A percentile compares a stretch with the other conserved stretches of the same genome.
Evolutionary conservation across 2,797 vertebrate species (phyloP).

Genomic region (Chromobotia macracanthus): DNA sequence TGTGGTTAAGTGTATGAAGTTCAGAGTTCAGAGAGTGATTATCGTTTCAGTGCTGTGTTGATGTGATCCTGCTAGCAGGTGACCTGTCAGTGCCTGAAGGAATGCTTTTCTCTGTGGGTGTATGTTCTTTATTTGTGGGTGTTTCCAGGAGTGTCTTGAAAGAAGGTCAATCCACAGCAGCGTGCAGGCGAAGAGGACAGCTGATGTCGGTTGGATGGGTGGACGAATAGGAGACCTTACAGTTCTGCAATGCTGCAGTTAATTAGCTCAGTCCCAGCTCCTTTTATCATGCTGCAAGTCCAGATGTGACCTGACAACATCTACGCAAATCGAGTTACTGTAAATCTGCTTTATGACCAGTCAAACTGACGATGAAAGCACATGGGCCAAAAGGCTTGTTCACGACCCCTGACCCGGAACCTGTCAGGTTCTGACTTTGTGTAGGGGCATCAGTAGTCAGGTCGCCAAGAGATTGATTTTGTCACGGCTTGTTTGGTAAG

Average conservation of each 20-base stretch:
- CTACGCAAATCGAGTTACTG: constrained; percentile 60
- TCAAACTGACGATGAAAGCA: constrained; percentile 53
- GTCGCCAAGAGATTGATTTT: constrained; percentile 26
- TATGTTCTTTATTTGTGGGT: constrained; percentile 25
- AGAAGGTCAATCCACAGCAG: constrained; percentile 26
- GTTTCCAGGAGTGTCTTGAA: constrained; percentile 8
- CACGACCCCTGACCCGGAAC: constrained; percentile 27
- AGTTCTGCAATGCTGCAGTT: constrained; percentile 33
- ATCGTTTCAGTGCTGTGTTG: constrained; percentile 36
- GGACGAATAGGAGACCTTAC: constrained; percentile 16
- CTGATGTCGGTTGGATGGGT: constrained; percentile 22
- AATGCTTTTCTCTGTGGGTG: constrained; percentile 15
- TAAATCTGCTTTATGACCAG: constrained; percentile 65
- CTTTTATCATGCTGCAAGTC: constrained; percentile 51
- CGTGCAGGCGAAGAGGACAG: constrained; percentile 20
- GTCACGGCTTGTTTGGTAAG: constrained; percentile 37
- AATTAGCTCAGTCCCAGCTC: constrained; percentile 33
- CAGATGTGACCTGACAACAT: constrained; percentile 69
- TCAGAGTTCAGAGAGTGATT: constrained; percentile 53
- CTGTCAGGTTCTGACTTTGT: constrained; percentile 21
- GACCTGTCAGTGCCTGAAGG: constrained; percentile 53
- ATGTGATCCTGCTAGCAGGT: constrained; percentile 47
- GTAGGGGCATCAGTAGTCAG: constrained; percentile 33
- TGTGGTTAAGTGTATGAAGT: constrained; percentile 21
- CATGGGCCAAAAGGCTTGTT: constrained; percentile 23